Conservation (phyloP, 64 coral and sea anemone species). For the Dendronephthya gigantea region DNA sequence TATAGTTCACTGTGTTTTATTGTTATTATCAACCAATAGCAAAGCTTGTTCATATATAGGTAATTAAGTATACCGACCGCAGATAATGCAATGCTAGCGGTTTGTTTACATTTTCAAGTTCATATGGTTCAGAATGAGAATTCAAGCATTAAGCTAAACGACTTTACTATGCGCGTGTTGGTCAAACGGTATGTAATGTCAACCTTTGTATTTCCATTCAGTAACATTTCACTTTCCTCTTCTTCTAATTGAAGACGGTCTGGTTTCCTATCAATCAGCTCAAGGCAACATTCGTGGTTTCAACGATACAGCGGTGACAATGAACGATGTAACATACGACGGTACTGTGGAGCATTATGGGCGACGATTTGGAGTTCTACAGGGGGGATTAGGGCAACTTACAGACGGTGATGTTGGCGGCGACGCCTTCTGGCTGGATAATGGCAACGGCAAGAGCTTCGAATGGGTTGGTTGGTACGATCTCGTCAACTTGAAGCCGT, state of each 20-base stretch:
- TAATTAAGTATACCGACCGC: no score
- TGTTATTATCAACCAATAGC: no score
- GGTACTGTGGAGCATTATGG: background rate
- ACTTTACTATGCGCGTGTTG: no score
- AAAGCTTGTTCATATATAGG: no score
- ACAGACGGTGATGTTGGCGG: slow-evolving; percentile 13
- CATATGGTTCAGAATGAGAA: no score
- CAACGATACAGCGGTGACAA: background rate
- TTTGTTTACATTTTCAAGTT: no score
- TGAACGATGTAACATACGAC: background rate
- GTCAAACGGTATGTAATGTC: no score
- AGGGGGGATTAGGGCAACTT: background rate
- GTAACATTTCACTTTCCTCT: background rate
- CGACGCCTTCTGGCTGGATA: background rate
- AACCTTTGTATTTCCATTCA: no score
- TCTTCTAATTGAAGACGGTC: background rate
- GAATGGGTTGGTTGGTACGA: slow-evolving; percentile 11
- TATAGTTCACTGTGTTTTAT: no score
- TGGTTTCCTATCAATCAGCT: background rate
- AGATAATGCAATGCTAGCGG: no score
- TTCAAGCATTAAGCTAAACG: no score
- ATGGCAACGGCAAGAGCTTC: background rate
- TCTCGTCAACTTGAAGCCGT: background rate
- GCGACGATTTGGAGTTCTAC: background rate
- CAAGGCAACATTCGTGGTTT: background rate